Evolutionary conservation across 2,888 invertebrate species (phyloP), one percentile per base, ranked within the genome.

Genomic region (Aspidapion aeneum): DNA sequence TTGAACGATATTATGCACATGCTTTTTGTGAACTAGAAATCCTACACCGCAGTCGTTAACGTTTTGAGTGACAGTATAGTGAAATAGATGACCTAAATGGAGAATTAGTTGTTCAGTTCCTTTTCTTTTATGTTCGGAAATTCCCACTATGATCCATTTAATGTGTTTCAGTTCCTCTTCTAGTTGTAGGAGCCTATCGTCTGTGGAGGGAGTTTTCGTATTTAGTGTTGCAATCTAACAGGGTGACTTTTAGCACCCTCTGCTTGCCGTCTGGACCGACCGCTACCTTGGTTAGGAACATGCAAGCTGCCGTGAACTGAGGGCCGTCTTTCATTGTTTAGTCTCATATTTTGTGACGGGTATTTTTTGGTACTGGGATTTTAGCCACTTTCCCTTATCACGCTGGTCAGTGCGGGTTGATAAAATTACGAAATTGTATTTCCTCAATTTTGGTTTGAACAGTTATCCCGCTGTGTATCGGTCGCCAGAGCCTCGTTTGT

Each of bases 91-190:
- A 20, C 60, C 60, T 52, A 54, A 60, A 1, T 55, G 52, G 9
- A 60, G 55, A 12, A 21, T 60, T 12, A 60, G 55, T 60, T 60
- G 50, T 55, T 60, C 35, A 21, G 51, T 55, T 21, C 60, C 55
- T 21, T 55, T 60, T 21, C 60, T 60, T 58, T 58, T 50, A 20
- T 58, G 51, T 50, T 58, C 58, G 20, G 54, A 54, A 54, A 22
- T 55, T 55, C 54, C 60, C 54, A 60, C 16, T 21, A 60, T 60
- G 54, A n/a, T n/a, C n/a, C n/a, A n/a, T n/a, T n/a, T n/a, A n/a
- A n/a, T n/a, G n/a, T n/a, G n/a, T n/a, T n/a, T n/a, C n/a, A n/a
- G n/a, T n/a, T n/a, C n/a, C n/a, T n/a, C n/a, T n/a, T n/a, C n/a
- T n/a, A n/a, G n/a, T 60, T 35, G 35, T 35, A 35, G 35, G 35